Conservation (phyloP, 2,113 vertebrate genomes). For the Todiramphus chloris region DNA sequence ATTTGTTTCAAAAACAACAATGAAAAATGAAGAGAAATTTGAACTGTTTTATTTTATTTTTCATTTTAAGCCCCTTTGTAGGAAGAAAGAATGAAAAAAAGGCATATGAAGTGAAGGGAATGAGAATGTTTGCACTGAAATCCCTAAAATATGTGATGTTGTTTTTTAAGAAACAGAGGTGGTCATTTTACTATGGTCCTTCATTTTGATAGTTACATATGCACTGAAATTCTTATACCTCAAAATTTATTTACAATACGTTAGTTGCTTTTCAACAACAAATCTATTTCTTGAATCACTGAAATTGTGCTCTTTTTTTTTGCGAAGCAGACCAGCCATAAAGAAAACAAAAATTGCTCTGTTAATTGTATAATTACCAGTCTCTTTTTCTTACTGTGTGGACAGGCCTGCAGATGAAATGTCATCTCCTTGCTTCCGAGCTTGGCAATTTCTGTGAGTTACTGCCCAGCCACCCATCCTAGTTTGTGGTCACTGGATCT, state of each 20-base stretch:
- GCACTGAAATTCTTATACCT: neutral
- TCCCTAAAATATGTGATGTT: neutral
- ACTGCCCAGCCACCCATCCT: constrained; percentile 18
- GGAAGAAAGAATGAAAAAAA: neutral
- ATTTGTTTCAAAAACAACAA: neutral
- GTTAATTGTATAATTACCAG: constrained; percentile 18
- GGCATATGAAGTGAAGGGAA: neutral
- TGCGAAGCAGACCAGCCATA: neutral
- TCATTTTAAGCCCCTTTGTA: neutral
- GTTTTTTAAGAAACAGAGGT: neutral
- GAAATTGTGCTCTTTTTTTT: neutral
- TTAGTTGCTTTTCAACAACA: neutral
- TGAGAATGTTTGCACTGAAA: neutral
- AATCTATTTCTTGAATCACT: neutral
- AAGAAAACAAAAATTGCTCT: neutral
- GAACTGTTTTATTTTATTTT: neutral
- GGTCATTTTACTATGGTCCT: neutral
- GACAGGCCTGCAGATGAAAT: constrained; percentile 19
- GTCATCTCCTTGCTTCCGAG: constrained; percentile 13
- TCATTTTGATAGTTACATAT: neutral
- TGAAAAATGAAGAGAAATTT: neutral
- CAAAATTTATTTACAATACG: neutral
- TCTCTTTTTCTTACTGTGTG: neutral
- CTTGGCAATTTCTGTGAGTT: neutral
- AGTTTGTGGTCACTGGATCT: constrained; percentile 43